Evolutionary conservation across 2,113 vertebrate genomes (phyloP).

Genomic region (Atrichornis clamosus): DNA sequence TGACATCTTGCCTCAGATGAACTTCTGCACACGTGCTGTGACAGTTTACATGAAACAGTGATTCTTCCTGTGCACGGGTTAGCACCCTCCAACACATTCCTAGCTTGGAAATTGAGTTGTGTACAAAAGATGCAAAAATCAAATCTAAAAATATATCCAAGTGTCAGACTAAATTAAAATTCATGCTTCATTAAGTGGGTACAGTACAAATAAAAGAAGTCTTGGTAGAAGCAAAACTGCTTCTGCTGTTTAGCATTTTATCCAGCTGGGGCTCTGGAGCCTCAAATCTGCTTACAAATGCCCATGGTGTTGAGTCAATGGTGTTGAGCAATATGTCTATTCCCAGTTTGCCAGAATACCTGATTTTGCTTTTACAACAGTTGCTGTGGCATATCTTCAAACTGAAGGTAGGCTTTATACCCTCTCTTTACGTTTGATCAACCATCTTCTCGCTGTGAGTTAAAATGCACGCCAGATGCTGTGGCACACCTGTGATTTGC

Average conservation of each 20-base stretch:
- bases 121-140: not conserved
- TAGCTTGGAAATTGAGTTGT: not conserved
- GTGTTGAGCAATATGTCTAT: not conserved
- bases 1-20: not conserved
- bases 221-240: not conserved
- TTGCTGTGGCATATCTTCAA: not conserved
- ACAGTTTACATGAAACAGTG: not conserved
- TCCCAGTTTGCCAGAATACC: not conserved
- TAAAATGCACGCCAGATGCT: not conserved
- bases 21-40: not conserved
- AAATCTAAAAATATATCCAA: conserved; percentile 1
- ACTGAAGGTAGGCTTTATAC: not conserved
- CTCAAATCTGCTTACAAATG: not conserved
- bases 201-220: not conserved
- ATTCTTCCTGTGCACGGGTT: not conserved
- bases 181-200: not conserved
- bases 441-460: not conserved
- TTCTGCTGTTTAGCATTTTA: not conserved
- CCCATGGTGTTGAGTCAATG: not conserved
- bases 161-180: conserved; percentile 50
- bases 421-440: not conserved
- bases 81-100: not conserved
- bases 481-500: not conserved
- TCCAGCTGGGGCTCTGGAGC: not conserved
- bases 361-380: not conserved